Conservation (phyloP, 2,888 invertebrate species). For the Chrysolina oricalcia region DNA sequence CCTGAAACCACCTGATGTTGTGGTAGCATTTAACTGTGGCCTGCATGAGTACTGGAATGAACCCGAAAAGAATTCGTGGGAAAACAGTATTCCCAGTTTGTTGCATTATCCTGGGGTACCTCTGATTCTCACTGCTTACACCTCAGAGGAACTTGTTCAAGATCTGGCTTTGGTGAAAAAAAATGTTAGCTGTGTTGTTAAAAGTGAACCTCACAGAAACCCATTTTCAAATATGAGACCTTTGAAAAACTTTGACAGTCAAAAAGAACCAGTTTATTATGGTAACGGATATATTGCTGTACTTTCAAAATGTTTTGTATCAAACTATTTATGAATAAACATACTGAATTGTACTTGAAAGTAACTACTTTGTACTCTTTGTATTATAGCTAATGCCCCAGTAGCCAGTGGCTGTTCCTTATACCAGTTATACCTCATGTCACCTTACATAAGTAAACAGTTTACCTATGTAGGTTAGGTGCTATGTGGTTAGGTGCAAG, state of each 20-base stretch:
- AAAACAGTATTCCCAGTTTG: conserved; percentile 58
- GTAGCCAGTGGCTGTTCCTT: too few species aligned
- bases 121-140: conserved; percentile 66
- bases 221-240: conserved; percentile 62
- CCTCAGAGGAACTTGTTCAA: conserved; percentile 59
- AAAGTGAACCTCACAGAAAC: conserved; percentile 57
- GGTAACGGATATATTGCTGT: conserved; percentile 60
- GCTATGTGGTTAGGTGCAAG: too few species aligned
- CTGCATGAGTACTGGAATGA: conserved; percentile 61
- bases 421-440: too few species aligned
- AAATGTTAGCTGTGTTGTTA: conserved; percentile 45
- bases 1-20: conserved; percentile 61
- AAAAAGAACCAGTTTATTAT: conserved; percentile 61
- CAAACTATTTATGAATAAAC: too few species aligned
- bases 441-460: too few species aligned
- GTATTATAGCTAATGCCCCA: too few species aligned
- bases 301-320: neutral
- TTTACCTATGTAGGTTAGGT: too few species aligned
- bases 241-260: conserved; percentile 60
- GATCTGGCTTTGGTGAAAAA: conserved; percentile 56
- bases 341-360: too few species aligned
- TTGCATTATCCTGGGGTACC: conserved; percentile 54
- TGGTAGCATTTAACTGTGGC: conserved; percentile 66
- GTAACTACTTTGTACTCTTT: too few species aligned
- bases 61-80: conserved; percentile 60